These are phyloP conservation scores for Pteromalus puparum DNA, from an alignment of 1,140 invertebrate genomes.

Conservation along the genomic window DNA sequence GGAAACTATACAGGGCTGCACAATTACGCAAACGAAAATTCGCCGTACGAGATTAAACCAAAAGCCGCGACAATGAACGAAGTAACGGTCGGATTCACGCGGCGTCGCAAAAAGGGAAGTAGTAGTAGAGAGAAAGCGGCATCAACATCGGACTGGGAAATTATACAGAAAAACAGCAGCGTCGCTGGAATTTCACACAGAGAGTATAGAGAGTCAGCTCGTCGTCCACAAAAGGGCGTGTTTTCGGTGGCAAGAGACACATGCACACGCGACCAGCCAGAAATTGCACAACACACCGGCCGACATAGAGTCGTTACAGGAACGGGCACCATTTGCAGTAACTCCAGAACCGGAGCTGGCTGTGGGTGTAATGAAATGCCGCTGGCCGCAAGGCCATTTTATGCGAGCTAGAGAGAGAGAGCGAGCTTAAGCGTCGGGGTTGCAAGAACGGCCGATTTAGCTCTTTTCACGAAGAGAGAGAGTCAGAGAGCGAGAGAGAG, in stretches of 20 bases:
- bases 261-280: neutral
- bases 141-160: constrained; percentile 31
- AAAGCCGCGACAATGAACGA: too few relatives aligned
- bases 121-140: constrained; percentile 11
- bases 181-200: neutral
- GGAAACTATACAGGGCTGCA: too few relatives aligned
- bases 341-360: neutral
- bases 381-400: constrained; percentile 16
- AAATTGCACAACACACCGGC: constrained; percentile 32
- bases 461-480: constrained; percentile 8
- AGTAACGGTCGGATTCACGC: too few relatives aligned
- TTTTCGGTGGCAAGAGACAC: neutral
- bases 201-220: constrained; percentile 5
- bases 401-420: neutral
- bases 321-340: constrained; percentile 38
- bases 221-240: neutral
- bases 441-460: constrained; percentile 36
- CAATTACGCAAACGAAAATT: too few relatives aligned
- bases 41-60: too few relatives aligned
- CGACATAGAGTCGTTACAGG: neutral
- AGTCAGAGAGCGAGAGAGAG: neutral
- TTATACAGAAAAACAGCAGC: constrained; percentile 26
- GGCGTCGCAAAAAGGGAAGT: neutral
- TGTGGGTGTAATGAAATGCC: constrained; percentile 40
- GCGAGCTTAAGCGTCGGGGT: neutral